Conservation (phyloP, 2,113 vertebrate species). For the Uria aalge region DNA sequence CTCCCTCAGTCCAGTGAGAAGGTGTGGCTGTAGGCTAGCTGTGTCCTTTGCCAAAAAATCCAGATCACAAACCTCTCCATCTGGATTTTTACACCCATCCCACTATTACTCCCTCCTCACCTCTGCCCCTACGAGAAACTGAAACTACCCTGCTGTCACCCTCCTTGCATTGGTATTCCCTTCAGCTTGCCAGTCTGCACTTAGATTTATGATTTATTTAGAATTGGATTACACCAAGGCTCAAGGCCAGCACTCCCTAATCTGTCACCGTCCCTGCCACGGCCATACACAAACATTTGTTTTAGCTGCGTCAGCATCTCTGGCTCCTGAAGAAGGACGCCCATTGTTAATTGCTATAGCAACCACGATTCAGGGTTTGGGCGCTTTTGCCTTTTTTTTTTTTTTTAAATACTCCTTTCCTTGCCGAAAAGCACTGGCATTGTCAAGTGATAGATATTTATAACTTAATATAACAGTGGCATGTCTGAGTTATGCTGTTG, state of each 20-base stretch:
- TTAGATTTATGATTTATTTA: conserved; percentile 82
- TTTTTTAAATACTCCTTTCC: background rate
- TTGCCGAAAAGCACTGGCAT: conserved; percentile 36
- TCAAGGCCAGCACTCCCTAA: conserved; percentile 76
- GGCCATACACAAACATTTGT: conserved; percentile 76
- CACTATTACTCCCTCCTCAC: background rate
- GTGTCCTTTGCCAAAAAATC: background rate
- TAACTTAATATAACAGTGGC: conserved; percentile 72
- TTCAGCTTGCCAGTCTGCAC: conserved; percentile 27
- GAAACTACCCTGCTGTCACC: background rate
- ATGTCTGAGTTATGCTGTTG: conserved; percentile 34
- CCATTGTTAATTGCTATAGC: conserved; percentile 73
- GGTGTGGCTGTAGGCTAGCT: background rate
- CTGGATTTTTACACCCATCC: background rate
- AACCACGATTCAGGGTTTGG: conserved; percentile 50
- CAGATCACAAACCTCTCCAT: background rate
- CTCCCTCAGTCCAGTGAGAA: background rate
- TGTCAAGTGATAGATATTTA: conserved; percentile 75
- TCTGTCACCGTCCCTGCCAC: conserved; percentile 67
- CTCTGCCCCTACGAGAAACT: background rate
- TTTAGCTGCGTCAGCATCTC: conserved; percentile 80
- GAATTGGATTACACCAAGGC: conserved; percentile 70
- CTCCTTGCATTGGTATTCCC: conserved; percentile 62
- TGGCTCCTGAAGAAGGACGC: conserved; percentile 47
- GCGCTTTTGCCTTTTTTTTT: background rate